phyloP scores from a whole-genome alignment of 2,888 invertebrate species.

The Acrobasis consociella region DNA sequence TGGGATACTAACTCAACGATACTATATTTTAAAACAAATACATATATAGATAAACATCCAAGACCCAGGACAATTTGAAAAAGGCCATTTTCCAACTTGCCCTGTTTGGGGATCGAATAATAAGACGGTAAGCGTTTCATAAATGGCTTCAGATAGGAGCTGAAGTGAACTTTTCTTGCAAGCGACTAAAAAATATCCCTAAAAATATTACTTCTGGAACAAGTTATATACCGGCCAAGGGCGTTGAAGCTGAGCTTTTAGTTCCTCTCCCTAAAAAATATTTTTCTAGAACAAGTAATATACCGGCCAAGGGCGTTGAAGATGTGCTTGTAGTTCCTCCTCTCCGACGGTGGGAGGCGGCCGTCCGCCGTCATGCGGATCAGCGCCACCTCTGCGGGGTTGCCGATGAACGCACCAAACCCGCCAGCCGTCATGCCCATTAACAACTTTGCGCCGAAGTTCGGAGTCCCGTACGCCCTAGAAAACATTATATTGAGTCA shows the following conservation, averaged over 20 bases:
- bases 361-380: constrained; percentile 99
- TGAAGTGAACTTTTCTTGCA: too few relatives aligned
- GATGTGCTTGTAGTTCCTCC: constrained; percentile 94
- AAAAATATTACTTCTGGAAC: too few relatives aligned
- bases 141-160: too few relatives aligned
- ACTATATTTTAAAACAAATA: too few relatives aligned
- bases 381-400: constrained; percentile 96
- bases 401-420: constrained; percentile 94
- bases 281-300: too few relatives aligned
- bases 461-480: constrained; percentile 83
- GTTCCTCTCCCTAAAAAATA: constrained; percentile 83
- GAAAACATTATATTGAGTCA: background rate
- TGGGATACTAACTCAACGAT: too few relatives aligned
- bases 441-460: constrained; percentile 88
- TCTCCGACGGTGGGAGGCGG: constrained; percentile 90
- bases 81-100: too few relatives aligned
- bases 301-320: constrained; percentile 88
- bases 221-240: constrained; percentile 59
- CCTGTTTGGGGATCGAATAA: too few relatives aligned
- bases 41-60: too few relatives aligned
- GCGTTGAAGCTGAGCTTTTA: constrained; percentile 96
- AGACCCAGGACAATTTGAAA: too few relatives aligned
- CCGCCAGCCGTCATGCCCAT: constrained; percentile 93
- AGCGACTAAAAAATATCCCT: too few relatives aligned
- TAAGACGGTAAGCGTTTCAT: too few relatives aligned